Evolutionary conservation across 1,140 invertebrate species (phyloP).

Genomic region (Nasonia longicornis): DNA sequence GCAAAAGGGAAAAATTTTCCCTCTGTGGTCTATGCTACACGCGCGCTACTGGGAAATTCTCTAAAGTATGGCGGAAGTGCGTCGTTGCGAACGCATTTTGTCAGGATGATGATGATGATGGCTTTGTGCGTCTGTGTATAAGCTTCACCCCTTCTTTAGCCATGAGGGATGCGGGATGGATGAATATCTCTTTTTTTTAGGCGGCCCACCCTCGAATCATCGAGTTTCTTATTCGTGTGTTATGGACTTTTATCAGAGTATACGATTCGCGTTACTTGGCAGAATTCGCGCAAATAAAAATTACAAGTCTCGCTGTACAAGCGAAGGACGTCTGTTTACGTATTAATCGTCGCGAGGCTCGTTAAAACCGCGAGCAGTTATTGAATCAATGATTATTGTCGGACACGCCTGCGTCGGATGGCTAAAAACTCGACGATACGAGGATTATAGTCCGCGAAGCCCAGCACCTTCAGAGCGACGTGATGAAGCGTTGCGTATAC

Average conservation of each 20-base stretch:
- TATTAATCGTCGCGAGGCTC: no score
- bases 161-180: neutral
- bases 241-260: neutral
- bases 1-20: neutral
- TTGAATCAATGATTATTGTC: no score
- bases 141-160: neutral
- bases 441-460: neutral
- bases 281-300: no score
- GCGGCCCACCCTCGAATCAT: neutral
- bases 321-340: no score
- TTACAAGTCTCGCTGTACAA: no score
- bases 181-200: neutral
- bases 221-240: neutral
- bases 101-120: neutral
- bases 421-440: conserved; percentile 5
- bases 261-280: no score
- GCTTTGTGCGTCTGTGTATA: neutral
- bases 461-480: neutral
- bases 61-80: neutral
- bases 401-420: no score
- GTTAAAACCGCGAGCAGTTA: no score
- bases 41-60: neutral
- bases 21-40: neutral
- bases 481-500: neutral
- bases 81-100: neutral